Evolutionary conservation across 2,888 invertebrate genomes (phyloP).

Genomic region (Cantharis nigra): DNA sequence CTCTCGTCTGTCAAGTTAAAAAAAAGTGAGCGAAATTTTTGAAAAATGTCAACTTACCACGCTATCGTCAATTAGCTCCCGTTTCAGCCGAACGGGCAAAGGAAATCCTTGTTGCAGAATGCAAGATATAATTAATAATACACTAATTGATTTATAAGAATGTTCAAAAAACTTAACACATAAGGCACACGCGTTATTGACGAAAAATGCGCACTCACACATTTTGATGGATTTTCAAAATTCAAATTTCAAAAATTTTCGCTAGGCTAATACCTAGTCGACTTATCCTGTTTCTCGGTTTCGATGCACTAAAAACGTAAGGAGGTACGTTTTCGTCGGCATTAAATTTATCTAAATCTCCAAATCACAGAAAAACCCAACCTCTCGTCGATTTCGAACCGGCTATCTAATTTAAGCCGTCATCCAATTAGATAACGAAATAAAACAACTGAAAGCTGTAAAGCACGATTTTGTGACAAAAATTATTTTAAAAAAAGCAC

Average conservation of each 20-base stretch:
- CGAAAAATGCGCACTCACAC: not conserved
- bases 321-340: not conserved
- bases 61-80: constrained; percentile 23
- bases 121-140: constrained; percentile 17
- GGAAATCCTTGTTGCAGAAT: constrained; percentile 22
- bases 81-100: constrained; percentile 15
- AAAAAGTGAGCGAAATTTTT: not conserved
- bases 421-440: not conserved
- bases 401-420: not conserved
- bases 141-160: constrained; percentile 14
- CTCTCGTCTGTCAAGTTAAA: not conserved
- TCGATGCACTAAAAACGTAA: not conserved
- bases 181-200: not conserved
- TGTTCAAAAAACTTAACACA: constrained; percentile 7
- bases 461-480: not conserved
- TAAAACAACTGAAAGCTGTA: not conserved
- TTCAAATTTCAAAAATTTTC: not conserved
- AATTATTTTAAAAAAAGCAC: not conserved
- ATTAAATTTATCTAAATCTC: not conserved
- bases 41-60: constrained; percentile 16
- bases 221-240: not conserved
- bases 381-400: not conserved
- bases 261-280: not conserved
- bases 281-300: not conserved
- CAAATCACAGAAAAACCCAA: not conserved